Conservation (phyloP, 2,113 vertebrate genomes). For the Fregata magnificens region DNA sequence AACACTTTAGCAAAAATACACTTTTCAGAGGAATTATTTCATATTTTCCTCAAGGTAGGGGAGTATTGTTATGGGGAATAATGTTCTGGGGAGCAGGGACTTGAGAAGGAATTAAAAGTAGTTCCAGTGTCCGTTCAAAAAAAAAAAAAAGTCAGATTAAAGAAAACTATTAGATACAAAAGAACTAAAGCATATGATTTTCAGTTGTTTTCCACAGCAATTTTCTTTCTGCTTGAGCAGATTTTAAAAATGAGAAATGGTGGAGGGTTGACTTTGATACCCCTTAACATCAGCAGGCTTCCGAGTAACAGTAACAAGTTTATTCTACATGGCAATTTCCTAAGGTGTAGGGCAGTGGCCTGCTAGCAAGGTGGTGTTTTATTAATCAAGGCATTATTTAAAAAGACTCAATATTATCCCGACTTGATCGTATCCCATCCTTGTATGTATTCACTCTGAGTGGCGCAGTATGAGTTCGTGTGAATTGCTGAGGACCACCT, state of each 20-base stretch:
- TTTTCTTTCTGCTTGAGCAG: background rate
- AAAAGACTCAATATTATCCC: background rate
- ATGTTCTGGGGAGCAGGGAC: background rate
- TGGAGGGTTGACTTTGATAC: background rate
- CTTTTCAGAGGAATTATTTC: background rate
- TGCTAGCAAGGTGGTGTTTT: background rate
- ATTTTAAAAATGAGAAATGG: background rate
- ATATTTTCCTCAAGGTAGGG: background rate
- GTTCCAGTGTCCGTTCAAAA: background rate
- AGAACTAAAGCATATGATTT: background rate
- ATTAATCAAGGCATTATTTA: background rate
- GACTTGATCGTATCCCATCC: background rate
- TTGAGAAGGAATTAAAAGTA: background rate
- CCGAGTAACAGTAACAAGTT: background rate
- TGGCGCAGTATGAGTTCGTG: accelerated
- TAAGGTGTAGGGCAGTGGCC: background rate
- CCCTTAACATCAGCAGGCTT: background rate
- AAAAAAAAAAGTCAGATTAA: background rate
- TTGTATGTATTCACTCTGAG: background rate
- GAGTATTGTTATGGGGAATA: background rate
- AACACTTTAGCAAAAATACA: background rate
- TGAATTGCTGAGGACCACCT: background rate
- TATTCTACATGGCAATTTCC: background rate
- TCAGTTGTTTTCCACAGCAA: background rate
- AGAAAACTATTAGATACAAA: background rate